Percentiles rank a stretch among this genome's conserved stretches.
phyloP scores from a whole-genome alignment of 1,140 invertebrate species.

The Parapsyche elsis region DNA sequence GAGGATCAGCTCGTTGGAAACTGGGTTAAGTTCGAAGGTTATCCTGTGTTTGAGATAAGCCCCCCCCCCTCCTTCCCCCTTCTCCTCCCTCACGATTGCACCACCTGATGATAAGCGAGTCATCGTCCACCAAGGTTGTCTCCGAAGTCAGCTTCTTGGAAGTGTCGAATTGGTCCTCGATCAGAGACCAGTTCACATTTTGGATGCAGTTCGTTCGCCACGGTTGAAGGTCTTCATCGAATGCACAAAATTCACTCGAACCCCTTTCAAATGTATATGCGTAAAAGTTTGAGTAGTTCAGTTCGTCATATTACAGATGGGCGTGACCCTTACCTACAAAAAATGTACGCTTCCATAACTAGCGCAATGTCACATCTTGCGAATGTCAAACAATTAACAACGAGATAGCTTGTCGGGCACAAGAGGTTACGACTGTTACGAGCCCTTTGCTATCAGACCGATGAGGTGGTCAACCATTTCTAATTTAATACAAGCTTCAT shows the following conservation, averaged over 20 bases:
- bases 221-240: not conserved
- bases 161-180: not conserved
- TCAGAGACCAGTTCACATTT: not conserved
- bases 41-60: not conserved
- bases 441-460: too few species aligned
- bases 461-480: too few species aligned
- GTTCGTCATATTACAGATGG: too few species aligned
- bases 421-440: too few species aligned
- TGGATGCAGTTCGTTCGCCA: not conserved
- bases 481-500: too few species aligned
- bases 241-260: too few species aligned
- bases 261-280: too few species aligned
- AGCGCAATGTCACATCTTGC: not conserved
- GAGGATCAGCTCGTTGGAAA: constrained; percentile 6
- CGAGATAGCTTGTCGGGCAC: too few species aligned
- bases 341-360: not conserved
- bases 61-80: not conserved
- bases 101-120: not conserved
- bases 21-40: constrained; percentile 30
- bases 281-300: too few species aligned
- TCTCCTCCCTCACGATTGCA: not conserved
- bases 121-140: not conserved
- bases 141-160: not conserved
- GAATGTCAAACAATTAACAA: not conserved
- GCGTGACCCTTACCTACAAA: too few species aligned